These are phyloP conservation scores for Caenorhabditis sinica DNA, from an alignment of 2,888 invertebrate genomes.

Conservation along the genomic window DNA sequence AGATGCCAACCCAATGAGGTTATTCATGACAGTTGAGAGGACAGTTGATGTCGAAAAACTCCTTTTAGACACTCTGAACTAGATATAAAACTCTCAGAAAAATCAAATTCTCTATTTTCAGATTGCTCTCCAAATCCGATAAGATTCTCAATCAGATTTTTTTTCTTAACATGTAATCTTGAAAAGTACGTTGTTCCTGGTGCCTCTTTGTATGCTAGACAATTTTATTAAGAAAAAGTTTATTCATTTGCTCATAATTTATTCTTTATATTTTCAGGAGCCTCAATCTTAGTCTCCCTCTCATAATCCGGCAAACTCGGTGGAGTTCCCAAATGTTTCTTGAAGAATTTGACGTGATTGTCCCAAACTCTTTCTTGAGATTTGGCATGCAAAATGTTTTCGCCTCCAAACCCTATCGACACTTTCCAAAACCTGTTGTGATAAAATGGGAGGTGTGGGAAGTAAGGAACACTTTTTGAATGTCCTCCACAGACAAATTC, in stretches of 20 bases:
- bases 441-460: slow-evolving; percentile 40
- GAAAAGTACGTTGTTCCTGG: too few species aligned
- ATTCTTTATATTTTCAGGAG: background rate
- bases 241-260: background rate
- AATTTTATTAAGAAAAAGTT: too few species aligned
- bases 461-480: slow-evolving; percentile 56
- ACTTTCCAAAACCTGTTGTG: slow-evolving; percentile 47
- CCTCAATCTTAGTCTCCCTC: background rate
- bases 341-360: slow-evolving; percentile 61
- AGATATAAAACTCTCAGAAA: too few species aligned
- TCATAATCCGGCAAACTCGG: slow-evolving; percentile 59
- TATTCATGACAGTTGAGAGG: slow-evolving; percentile 46
- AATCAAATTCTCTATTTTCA: too few species aligned
- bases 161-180: too few species aligned
- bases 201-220: too few species aligned
- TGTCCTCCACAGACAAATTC: slow-evolving; percentile 51
- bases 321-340: slow-evolving; percentile 57
- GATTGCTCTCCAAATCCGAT: background rate
- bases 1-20: slow-evolving; percentile 53
- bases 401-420: slow-evolving; percentile 61
- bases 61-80: background rate
- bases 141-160: background rate
- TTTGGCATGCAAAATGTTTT: slow-evolving; percentile 48
- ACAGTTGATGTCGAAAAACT: slow-evolving; percentile 40
- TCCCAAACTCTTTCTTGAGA: slow-evolving; percentile 57